Percentiles rank a stretch among this genome's conserved stretches.
phyloP scores from a whole-genome alignment of 2,888 invertebrate species.

The Xylophagus ater region DNA sequence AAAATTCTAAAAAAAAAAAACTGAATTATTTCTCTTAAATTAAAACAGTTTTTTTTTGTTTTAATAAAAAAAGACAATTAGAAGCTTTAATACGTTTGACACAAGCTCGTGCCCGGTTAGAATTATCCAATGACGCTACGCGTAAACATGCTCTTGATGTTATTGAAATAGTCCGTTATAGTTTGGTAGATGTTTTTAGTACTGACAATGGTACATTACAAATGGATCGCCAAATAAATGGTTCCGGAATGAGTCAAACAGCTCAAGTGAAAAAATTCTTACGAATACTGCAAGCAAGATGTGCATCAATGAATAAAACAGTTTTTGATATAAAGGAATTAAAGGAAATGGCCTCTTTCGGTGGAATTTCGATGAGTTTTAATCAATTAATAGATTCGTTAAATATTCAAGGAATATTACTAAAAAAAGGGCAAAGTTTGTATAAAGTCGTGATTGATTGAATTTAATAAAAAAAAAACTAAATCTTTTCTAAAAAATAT shows the following conservation, averaged over 20 bases:
- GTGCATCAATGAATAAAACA: constrained; percentile 54
- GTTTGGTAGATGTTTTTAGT: constrained; percentile 63
- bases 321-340: constrained; percentile 68
- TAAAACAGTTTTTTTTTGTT: background rate
- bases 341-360: constrained; percentile 55
- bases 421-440: constrained; percentile 65
- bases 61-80: constrained; percentile 50
- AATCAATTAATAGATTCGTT: constrained; percentile 61
- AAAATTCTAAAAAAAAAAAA: constrained; percentile 17
- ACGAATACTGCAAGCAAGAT: constrained; percentile 51
- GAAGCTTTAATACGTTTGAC: constrained; percentile 80
- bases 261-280: constrained; percentile 63
- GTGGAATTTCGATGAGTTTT: constrained; percentile 54
- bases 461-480: constrained; percentile 3
- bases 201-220: constrained; percentile 48
- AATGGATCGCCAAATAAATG: constrained; percentile 54
- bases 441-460: constrained; percentile 51
- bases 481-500: background rate
- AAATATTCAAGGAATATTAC: constrained; percentile 74
- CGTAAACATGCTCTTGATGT: constrained; percentile 73
- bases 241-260: constrained; percentile 59
- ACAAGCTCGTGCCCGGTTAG: constrained; percentile 78
- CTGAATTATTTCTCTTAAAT: background rate
- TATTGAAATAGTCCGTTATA: constrained; percentile 71
- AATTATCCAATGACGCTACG: constrained; percentile 71